These are phyloP conservation scores for Lasaia peninsularis DNA, from an alignment of 1,140 invertebrate genomes.

Conservation along the genomic window DNA sequence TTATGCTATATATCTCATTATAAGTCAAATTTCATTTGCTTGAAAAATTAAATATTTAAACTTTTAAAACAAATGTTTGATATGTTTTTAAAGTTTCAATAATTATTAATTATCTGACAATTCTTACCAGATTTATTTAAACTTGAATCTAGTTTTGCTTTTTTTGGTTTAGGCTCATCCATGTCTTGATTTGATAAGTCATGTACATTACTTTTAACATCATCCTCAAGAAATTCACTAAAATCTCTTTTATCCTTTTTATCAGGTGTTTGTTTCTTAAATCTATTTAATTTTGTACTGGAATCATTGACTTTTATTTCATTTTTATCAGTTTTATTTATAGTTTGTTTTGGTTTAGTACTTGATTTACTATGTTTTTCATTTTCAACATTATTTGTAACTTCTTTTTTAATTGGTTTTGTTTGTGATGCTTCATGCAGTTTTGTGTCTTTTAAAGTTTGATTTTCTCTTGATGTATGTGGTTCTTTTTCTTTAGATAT, in stretches of 20 bases:
- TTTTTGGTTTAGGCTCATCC: conserved; percentile 32
- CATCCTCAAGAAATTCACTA: conserved; percentile 48
- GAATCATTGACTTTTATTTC: neutral
- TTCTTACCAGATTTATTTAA: conserved; percentile 58
- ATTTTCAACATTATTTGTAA: conserved; percentile 17
- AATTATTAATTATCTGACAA: neutral
- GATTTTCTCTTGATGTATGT: neutral
- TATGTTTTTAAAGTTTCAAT: too few relatives aligned
- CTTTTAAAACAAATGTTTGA: too few relatives aligned
- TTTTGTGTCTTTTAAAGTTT: neutral
- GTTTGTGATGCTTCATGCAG: neutral
- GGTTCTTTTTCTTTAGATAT: conserved; percentile 15
- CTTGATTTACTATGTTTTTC: conserved; percentile 24
- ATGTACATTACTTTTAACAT: conserved; percentile 31
- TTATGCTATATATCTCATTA: too few relatives aligned
- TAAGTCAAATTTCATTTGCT: too few relatives aligned
- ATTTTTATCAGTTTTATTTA: neutral
- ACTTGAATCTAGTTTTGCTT: conserved; percentile 47
- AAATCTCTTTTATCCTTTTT: conserved; percentile 46
- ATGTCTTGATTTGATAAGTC: conserved; percentile 41
- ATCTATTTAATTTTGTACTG: conserved; percentile 22
- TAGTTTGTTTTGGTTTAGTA: neutral
- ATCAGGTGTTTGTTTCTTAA: conserved; percentile 19
- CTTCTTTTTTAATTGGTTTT: conserved; percentile 15
- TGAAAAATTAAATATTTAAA: too few relatives aligned